Evolutionary conservation across 1,140 invertebrate genomes (phyloP).

Genomic region (Plectrocnemia conspersa): DNA sequence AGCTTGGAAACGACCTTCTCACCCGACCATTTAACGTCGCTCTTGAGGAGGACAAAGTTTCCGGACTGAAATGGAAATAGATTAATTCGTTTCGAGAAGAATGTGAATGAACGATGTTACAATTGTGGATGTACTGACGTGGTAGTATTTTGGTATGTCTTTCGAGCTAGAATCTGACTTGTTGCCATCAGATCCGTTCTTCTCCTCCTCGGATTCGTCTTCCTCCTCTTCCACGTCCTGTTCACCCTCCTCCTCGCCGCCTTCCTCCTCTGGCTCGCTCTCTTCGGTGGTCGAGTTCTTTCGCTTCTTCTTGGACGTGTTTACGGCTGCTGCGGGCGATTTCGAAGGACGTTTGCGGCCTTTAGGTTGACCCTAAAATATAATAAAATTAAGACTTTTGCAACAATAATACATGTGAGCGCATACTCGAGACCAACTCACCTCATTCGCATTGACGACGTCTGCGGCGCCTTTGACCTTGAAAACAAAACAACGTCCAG

Average conservation of each 20-base stretch:
- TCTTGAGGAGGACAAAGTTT: constrained; percentile 64
- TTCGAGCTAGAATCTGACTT: constrained; percentile 52
- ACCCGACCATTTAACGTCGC: constrained; percentile 56
- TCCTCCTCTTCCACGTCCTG: constrained; percentile 47
- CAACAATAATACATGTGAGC: not conserved
- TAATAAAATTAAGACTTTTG: not conserved
- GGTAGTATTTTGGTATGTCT: constrained; percentile 53
- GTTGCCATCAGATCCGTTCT: constrained; percentile 51
- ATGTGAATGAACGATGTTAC: not conserved
- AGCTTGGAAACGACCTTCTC: constrained; percentile 49
- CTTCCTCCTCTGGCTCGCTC: constrained; percentile 43
- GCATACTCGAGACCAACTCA: too few relatives aligned
- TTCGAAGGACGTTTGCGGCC: constrained; percentile 15
- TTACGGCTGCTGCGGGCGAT: not conserved
- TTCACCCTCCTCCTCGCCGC: constrained; percentile 46
- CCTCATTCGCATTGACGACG: too few relatives aligned
- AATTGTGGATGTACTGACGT: constrained; percentile 39
- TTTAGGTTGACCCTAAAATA: not conserved
- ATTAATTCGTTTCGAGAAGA: constrained; percentile 11
- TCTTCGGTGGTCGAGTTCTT: constrained; percentile 33
- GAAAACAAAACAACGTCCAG: too few relatives aligned
- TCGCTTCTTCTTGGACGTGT: constrained; percentile 20
- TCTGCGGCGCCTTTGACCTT: too few relatives aligned
- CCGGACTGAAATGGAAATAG: constrained; percentile 54
- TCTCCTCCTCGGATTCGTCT: constrained; percentile 42